These are phyloP conservation scores for Campaea margaritaria DNA, from an alignment of 2,888 invertebrate species.

Conservation along the genomic window DNA sequence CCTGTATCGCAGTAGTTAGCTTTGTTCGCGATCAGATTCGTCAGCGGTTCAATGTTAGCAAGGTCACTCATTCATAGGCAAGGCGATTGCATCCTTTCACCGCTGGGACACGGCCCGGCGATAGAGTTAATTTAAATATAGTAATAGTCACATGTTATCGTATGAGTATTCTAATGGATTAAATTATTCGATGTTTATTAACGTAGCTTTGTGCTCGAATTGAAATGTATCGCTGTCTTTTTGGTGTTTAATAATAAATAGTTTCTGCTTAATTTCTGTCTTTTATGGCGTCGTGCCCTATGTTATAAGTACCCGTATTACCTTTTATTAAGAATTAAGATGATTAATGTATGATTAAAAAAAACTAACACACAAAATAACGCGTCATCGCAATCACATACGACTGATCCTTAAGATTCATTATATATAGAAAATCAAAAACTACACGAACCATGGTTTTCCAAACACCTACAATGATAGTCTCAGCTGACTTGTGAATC, in stretches of 20 bases:
- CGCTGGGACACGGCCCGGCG: slow-evolving; percentile 18
- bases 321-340: too few species aligned
- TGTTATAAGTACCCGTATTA: not conserved
- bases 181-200: slow-evolving; percentile 50
- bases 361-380: too few species aligned
- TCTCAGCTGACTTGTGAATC: too few species aligned
- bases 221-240: slow-evolving; percentile 45
- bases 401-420: too few species aligned
- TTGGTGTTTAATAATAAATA: slow-evolving; percentile 50
- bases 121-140: slow-evolving; percentile 30
- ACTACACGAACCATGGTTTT: too few species aligned
- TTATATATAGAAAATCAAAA: too few species aligned
- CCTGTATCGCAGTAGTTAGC: slow-evolving; percentile 26
- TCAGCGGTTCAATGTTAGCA: slow-evolving; percentile 19
- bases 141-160: slow-evolving; percentile 30
- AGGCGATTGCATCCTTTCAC: slow-evolving; percentile 36
- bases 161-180: slow-evolving; percentile 28
- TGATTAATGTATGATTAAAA: too few species aligned
- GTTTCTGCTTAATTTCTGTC: slow-evolving; percentile 51
- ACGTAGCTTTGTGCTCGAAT: slow-evolving; percentile 43
- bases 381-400: too few species aligned
- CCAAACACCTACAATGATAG: too few species aligned
- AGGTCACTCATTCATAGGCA: slow-evolving; percentile 38
- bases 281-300: slow-evolving; percentile 22
- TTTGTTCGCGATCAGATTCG: slow-evolving; percentile 28